Conservation (phyloP, 2,888 invertebrate genomes). For the Melinaea menophilus region DNA sequence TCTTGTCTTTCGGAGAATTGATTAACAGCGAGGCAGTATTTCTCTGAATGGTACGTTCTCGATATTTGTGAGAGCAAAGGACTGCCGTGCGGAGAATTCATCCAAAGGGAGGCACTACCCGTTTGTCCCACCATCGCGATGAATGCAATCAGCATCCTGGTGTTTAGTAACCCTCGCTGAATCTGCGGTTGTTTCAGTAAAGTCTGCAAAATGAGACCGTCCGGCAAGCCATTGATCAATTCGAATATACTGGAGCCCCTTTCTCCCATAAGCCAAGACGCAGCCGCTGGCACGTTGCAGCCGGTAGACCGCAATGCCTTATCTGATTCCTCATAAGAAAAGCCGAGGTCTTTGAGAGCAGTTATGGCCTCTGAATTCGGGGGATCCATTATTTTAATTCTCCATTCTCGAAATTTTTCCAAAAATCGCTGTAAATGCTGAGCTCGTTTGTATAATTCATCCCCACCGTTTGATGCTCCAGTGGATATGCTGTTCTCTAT, state of each 20-base stretch:
- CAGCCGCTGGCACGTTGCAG: constrained; percentile 66
- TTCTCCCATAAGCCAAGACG: constrained; percentile 66
- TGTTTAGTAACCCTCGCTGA: constrained; percentile 65
- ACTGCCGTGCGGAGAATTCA: constrained; percentile 69
- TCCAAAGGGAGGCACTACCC: constrained; percentile 65
- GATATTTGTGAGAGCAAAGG: constrained; percentile 69
- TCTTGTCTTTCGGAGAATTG: constrained; percentile 61
- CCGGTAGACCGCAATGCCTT: constrained; percentile 59
- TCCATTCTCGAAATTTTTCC: constrained; percentile 65
- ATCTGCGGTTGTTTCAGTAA: constrained; percentile 67
- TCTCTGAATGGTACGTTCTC: constrained; percentile 70
- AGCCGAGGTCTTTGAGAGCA: constrained; percentile 60
- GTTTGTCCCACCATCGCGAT: constrained; percentile 70
- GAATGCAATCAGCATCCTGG: constrained; percentile 68
- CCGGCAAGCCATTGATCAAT: constrained; percentile 62
- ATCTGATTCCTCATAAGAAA: constrained; percentile 54
- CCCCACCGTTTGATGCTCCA: constrained; percentile 27
- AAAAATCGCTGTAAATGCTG: constrained; percentile 61
- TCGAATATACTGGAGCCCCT: constrained; percentile 68
- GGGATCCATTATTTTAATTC: constrained; percentile 52
- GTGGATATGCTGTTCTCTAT: constrained; percentile 24
- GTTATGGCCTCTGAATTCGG: constrained; percentile 54
- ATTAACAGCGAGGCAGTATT: constrained; percentile 70
- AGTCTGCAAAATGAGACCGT: constrained; percentile 60
- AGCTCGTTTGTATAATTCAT: constrained; percentile 52